Conservation (phyloP, 2,888 invertebrate species). For the Eristalinus sepulchralis region DNA sequence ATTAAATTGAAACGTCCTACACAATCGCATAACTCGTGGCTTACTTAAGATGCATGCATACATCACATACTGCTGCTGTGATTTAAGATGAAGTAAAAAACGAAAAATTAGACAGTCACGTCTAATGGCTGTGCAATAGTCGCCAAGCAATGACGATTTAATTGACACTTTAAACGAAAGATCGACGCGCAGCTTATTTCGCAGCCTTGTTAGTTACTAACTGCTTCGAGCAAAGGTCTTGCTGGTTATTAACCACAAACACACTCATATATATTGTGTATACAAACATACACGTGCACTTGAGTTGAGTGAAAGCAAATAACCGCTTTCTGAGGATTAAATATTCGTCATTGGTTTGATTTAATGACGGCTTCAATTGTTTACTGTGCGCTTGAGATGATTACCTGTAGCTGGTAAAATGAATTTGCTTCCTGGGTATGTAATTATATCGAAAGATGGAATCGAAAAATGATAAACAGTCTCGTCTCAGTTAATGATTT, state of each 20-base stretch:
- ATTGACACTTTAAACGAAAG: neutral
- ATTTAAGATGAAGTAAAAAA: neutral
- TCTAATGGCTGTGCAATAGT: neutral
- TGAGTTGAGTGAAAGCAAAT: neutral
- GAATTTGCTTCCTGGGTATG: neutral
- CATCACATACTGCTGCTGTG: neutral
- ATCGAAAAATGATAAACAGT: too few relatives aligned
- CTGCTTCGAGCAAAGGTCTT: neutral
- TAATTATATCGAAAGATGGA: too few relatives aligned
- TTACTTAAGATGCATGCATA: neutral
- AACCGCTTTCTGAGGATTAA: neutral
- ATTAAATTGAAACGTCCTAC: neutral
- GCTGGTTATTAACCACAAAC: neutral
- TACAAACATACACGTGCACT: neutral
- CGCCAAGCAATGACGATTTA: neutral
- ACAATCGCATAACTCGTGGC: neutral
- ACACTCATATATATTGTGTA: neutral
- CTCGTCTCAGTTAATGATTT: too few relatives aligned
- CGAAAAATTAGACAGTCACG: neutral
- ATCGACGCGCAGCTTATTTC: neutral
- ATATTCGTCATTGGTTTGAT: neutral
- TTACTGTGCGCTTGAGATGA: neutral
- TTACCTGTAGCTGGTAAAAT: neutral
- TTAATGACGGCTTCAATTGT: neutral
- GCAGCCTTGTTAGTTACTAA: neutral